phyloP scores from a whole-genome alignment of 2,888 invertebrate genomes.

The Serripes groenlandicus region DNA sequence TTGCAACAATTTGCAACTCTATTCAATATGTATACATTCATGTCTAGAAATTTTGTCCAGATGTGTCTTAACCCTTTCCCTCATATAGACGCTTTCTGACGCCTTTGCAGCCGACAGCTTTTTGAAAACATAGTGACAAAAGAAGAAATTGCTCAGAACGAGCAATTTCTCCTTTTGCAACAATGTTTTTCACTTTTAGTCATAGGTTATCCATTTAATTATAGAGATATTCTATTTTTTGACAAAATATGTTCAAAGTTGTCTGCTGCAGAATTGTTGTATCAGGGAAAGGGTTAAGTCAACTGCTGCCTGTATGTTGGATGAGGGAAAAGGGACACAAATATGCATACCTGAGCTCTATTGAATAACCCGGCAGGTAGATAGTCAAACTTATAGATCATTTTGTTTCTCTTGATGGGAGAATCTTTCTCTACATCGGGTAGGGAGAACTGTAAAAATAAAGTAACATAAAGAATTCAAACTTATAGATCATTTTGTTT shows the following conservation, averaged over 20 bases:
- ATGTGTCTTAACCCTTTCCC: too few relatives aligned
- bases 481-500: conserved; percentile 83
- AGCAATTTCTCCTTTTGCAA: background rate
- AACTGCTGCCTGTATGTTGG: too few relatives aligned
- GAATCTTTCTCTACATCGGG: conserved; percentile 76
- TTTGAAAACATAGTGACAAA: background rate
- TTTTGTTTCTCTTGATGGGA: conserved; percentile 76
- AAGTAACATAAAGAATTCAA: conserved; percentile 68
- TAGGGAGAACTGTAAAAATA: conserved; percentile 76
- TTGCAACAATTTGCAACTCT: background rate
- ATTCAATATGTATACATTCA: too few relatives aligned
- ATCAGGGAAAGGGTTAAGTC: too few relatives aligned
- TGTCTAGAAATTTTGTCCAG: too few relatives aligned
- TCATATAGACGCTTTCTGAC: too few relatives aligned
- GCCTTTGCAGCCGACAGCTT: background rate
- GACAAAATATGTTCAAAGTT: too few relatives aligned
- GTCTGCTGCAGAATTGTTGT: too few relatives aligned
- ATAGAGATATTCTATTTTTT: too few relatives aligned
- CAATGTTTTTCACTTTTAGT: background rate
- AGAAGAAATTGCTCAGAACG: background rate
- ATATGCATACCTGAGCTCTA: conserved; percentile 82
- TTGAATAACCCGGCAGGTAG: conserved; percentile 86
- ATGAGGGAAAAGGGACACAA: too few relatives aligned
- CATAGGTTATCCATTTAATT: too few relatives aligned
- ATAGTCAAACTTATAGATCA: conserved; percentile 85